Evolutionary conservation across 2,113 vertebrate species (phyloP).

Genomic region (Oenanthe oenanthe): DNA sequence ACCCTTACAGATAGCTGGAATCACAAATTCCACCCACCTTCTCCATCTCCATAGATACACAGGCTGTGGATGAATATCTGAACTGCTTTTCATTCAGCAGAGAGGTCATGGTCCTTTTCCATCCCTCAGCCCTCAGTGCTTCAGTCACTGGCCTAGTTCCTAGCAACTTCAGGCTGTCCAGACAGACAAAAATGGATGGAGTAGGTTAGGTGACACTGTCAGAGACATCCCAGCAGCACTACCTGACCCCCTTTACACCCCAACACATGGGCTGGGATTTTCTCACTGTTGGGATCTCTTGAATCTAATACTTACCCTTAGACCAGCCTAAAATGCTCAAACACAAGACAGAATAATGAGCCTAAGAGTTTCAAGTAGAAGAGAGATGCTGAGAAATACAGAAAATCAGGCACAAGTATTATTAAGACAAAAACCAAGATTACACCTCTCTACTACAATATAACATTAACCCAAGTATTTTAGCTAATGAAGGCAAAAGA

Average conservation of each 20-base stretch:
- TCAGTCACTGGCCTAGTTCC: not conserved
- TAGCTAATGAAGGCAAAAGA: not conserved
- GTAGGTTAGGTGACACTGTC: not conserved
- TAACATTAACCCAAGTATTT: not conserved
- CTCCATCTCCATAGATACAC: not conserved
- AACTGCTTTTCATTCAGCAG: not conserved
- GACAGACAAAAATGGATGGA: not conserved
- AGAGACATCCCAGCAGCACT: not conserved
- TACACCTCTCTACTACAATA: not conserved
- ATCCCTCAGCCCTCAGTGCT: not conserved
- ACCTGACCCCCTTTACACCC: not conserved
- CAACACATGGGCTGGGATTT: not conserved
- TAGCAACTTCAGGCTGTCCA: not conserved
- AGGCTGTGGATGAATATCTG: not conserved
- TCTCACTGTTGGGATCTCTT: not conserved
- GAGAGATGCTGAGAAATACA: not conserved
- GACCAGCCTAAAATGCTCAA: not conserved
- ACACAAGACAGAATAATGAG: not conserved
- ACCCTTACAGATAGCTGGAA: not conserved
- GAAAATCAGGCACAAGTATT: not conserved
- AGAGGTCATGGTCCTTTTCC: not conserved
- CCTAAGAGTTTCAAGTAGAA: not conserved
- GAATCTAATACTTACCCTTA: not conserved
- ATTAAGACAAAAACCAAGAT: not conserved
- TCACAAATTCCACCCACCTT: rapidly evolving